phyloP scores from a whole-genome alignment of 2,888 invertebrate species.

The Horisme vitalbata region DNA sequence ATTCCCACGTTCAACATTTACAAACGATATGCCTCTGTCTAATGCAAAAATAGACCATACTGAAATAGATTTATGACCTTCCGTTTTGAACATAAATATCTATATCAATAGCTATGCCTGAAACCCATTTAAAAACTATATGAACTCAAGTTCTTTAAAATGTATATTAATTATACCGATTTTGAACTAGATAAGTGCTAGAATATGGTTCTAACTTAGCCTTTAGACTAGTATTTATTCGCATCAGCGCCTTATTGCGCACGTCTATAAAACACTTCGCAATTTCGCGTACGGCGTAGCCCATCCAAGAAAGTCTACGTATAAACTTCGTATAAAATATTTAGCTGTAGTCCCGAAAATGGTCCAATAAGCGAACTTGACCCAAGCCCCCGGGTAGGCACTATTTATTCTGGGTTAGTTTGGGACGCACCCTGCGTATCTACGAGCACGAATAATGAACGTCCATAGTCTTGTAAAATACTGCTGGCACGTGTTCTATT shows the following conservation, averaged over 20 bases:
- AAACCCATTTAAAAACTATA: too few relatives aligned
- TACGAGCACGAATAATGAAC: conserved; percentile 5
- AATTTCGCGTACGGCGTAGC: too few relatives aligned
- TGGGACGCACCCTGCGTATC: background rate
- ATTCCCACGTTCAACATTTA: conserved; percentile 11
- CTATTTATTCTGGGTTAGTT: background rate
- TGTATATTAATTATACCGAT: too few relatives aligned
- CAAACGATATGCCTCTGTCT: background rate
- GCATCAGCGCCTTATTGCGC: background rate
- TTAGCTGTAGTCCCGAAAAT: conserved; percentile 5
- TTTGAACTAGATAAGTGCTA: too few relatives aligned
- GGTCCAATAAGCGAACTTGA: conserved; percentile 7
- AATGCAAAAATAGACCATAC: background rate
- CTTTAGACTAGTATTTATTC: too few relatives aligned
- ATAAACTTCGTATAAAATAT: too few relatives aligned
- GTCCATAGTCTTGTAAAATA: background rate
- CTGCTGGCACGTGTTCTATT: background rate
- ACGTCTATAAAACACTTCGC: conserved; percentile 2
- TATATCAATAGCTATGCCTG: too few relatives aligned
- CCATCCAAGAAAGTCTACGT: too few relatives aligned
- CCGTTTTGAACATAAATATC: too few relatives aligned
- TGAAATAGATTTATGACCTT: too few relatives aligned
- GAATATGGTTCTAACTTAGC: too few relatives aligned
- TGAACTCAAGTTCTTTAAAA: too few relatives aligned
- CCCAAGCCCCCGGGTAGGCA: background rate